These are phyloP conservation scores for Ancistrus triradiatus DNA, from an alignment of 2,113 vertebrate species.

Conservation along the genomic window DNA sequence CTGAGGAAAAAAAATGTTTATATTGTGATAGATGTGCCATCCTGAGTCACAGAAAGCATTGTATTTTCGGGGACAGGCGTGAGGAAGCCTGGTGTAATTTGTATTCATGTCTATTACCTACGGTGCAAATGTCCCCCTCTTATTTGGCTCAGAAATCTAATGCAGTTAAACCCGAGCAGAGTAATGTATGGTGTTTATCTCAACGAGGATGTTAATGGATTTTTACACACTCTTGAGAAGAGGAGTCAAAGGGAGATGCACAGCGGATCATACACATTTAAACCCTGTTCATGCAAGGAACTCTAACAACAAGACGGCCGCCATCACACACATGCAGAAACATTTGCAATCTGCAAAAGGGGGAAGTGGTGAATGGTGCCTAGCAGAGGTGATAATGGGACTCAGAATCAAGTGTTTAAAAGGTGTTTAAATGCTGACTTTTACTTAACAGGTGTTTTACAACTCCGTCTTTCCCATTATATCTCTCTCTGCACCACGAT, in stretches of 20 bases:
- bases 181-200: conserved; percentile 14
- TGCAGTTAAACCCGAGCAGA: conserved; percentile 16
- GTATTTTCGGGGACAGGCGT: background rate
- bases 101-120: conserved; percentile 41
- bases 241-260: conserved; percentile 4
- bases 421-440: conserved; percentile 7
- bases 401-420: conserved; percentile 13
- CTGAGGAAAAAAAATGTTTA: no score
- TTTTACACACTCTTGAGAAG: conserved; percentile 24
- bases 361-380: background rate
- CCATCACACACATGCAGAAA: conserved; percentile 4
- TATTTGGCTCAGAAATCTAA: conserved; percentile 14
- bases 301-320: conserved; percentile 1
- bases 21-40: no score
- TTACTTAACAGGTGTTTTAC: conserved; percentile 20
- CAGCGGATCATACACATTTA: conserved; percentile 13
- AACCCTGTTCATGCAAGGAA: conserved; percentile 23
- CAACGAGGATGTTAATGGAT: conserved; percentile 18
- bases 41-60: no score
- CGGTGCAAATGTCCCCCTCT: conserved; percentile 32
- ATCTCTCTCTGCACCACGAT: background rate
- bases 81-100: conserved; percentile 4
- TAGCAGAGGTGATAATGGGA: conserved; percentile 16
- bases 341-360: background rate
- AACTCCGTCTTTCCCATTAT: background rate